Percentiles rank a stretch among this genome's conserved stretches.
phyloP scores from a whole-genome alignment of 2,888 invertebrate species.

The Drosophila greeni region DNA sequence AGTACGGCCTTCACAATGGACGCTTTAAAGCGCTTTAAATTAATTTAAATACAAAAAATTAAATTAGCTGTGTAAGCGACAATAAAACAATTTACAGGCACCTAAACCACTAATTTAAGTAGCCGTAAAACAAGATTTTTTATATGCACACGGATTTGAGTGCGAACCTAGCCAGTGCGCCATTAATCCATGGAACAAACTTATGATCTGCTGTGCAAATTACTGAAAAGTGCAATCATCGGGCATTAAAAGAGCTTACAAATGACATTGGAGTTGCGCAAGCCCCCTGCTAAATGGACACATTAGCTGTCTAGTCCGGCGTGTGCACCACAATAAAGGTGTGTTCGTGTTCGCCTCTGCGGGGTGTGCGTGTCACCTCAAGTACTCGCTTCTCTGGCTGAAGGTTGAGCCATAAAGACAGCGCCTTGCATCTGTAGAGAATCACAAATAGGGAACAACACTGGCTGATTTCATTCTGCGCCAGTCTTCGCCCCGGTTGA shows the following conservation, averaged over 20 bases:
- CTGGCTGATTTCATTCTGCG: conserved; percentile 20
- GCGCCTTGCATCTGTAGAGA: conserved; percentile 24
- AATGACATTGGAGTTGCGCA: conserved; percentile 65
- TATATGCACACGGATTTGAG: conserved; percentile 7
- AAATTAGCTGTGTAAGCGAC: conserved; percentile 18
- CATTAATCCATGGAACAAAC: conserved; percentile 19
- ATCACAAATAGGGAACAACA: conserved; percentile 18
- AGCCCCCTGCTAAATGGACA: conserved; percentile 27
- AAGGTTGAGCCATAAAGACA: conserved; percentile 42
- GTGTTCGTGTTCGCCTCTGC: conserved; percentile 21
- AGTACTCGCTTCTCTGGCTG: conserved; percentile 17
- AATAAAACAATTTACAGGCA: conserved; percentile 25
- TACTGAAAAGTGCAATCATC: conserved; percentile 50
- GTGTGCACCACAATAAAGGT: conserved; percentile 37
- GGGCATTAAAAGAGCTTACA: conserved; percentile 36
- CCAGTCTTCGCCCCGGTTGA: conserved; percentile 43
- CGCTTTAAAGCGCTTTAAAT: conserved; percentile 9
- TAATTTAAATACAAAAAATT: conserved; percentile 17
- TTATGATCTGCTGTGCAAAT: conserved; percentile 41
- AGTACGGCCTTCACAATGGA: conserved; percentile 4
- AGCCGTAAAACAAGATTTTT: conserved; percentile 12
- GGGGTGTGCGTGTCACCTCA: conserved; percentile 27
- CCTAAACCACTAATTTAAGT: conserved; percentile 24
- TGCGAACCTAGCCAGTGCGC: neutral
- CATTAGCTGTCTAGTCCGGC: conserved; percentile 47